These are phyloP conservation scores for Anthoptus insignis DNA, from an alignment of 2,888 invertebrate species.

Conservation along the genomic window DNA sequence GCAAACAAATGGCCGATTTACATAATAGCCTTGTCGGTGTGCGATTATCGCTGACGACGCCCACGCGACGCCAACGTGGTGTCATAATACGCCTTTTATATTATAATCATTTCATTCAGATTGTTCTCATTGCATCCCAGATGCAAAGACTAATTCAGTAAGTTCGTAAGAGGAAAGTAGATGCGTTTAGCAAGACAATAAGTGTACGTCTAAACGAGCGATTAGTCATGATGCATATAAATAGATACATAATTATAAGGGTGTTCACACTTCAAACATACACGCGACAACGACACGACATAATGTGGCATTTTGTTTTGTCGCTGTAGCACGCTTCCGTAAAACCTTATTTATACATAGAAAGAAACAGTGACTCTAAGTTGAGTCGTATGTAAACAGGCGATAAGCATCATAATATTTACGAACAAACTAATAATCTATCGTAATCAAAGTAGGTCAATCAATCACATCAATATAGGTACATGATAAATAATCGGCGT, in stretches of 20 bases:
- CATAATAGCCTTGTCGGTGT: constrained; percentile 77
- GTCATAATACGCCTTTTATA: constrained; percentile 47
- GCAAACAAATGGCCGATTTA: constrained; percentile 81
- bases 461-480: not conserved
- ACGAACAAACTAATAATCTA: not conserved
- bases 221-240: not conserved
- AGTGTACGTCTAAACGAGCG: not conserved
- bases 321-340: no score
- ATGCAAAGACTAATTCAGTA: constrained; percentile 11
- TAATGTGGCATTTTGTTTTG: no score
- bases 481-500: no score
- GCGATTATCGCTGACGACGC: constrained; percentile 69
- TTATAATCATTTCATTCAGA: constrained; percentile 33
- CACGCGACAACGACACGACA: no score
- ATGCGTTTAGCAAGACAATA: not conserved
- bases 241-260: constrained; percentile 2
- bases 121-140: constrained; percentile 7
- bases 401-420: not conserved
- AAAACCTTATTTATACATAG: not conserved
- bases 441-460: not conserved
- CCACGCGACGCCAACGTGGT: constrained; percentile 57
- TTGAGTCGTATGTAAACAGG: not conserved
- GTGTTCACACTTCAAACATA: no score
- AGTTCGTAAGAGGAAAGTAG: not conserved
- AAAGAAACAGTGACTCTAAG: not conserved